These are phyloP conservation scores for Dryocosmus kuriphilus DNA, from an alignment of 2,888 invertebrate species.

Conservation along the genomic window DNA sequence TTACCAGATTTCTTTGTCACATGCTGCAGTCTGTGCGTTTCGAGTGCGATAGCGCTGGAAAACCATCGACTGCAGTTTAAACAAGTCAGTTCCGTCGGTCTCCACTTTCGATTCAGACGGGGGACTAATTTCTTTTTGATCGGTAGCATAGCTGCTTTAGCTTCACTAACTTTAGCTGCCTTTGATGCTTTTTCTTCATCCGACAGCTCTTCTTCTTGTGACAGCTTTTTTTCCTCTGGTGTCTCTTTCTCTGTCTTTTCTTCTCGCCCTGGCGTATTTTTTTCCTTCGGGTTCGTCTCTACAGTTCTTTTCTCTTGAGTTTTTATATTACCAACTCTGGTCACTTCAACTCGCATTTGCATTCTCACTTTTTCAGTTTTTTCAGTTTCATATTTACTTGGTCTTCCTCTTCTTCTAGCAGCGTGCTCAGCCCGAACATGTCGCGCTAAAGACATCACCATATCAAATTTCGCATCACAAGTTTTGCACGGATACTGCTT, in stretches of 20 bases:
- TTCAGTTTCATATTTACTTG: slow-evolving; percentile 44
- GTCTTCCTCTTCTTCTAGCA: slow-evolving; percentile 62
- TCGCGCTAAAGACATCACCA: slow-evolving; percentile 71
- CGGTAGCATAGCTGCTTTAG: slow-evolving; percentile 20
- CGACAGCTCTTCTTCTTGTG: background rate
- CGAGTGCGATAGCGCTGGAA: slow-evolving; percentile 65
- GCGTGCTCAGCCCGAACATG: slow-evolving; percentile 71
- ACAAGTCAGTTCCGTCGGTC: slow-evolving; percentile 67
- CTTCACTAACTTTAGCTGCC: slow-evolving; percentile 40
- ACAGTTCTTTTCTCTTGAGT: slow-evolving; percentile 15
- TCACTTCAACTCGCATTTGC: slow-evolving; percentile 35
- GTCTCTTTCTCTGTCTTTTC: slow-evolving; percentile 41
- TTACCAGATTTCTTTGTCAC: slow-evolving; percentile 72
- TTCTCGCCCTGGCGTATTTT: slow-evolving; percentile 15
- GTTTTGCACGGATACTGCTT: slow-evolving; percentile 72
- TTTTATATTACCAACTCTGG: slow-evolving; percentile 26
- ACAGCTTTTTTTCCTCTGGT: slow-evolving; percentile 37
- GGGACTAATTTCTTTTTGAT: slow-evolving; percentile 2
- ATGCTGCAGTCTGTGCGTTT: slow-evolving; percentile 70
- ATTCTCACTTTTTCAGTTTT: slow-evolving; percentile 34
- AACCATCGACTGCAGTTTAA: slow-evolving; percentile 71
- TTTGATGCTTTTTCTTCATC: slow-evolving; percentile 43
- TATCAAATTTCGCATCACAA: slow-evolving; percentile 72
- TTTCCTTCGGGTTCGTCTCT: background rate
- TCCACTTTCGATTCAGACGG: slow-evolving; percentile 58